Percentiles rank a stretch among this genome's conserved stretches.
phyloP scores from a whole-genome alignment of 1,140 invertebrate species.

The Orussus abietinus region DNA sequence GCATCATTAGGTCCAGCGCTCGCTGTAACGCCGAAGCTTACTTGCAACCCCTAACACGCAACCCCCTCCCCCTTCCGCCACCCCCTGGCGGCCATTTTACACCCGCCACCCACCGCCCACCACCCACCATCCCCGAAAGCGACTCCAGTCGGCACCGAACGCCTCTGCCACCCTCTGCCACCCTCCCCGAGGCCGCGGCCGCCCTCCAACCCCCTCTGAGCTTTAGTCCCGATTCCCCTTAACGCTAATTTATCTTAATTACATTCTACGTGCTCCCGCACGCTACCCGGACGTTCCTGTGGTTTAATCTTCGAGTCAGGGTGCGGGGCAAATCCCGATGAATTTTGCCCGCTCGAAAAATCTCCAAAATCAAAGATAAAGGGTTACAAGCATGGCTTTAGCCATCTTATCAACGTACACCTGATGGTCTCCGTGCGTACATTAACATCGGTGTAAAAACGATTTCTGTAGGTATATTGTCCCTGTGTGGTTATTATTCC shows the following conservation, averaged over 20 bases:
- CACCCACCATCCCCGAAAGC: not conserved
- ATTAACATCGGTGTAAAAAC: too few relatives aligned
- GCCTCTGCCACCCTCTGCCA: constrained; percentile 3
- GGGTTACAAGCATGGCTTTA: too few relatives aligned
- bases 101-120: constrained; percentile 8
- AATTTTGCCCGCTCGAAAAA: too few relatives aligned
- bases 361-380: too few relatives aligned
- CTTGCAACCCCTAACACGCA: constrained; percentile 11
- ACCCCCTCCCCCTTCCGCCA: constrained; percentile 8
- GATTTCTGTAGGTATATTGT: too few relatives aligned
- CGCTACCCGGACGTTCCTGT: constrained; percentile 20
- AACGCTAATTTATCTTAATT: constrained; percentile 53
- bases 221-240: constrained; percentile 42
- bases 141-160: constrained; percentile 1
- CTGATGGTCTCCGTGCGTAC: too few relatives aligned
- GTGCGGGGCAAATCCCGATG: too few relatives aligned
- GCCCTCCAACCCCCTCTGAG: constrained; percentile 27
- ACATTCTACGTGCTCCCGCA: constrained; percentile 47
- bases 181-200: constrained; percentile 11
- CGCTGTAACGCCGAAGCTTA: constrained; percentile 30
- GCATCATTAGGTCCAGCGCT: constrained; percentile 34
- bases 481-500: too few relatives aligned
- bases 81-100: constrained; percentile 10
- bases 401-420: too few relatives aligned
- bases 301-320: constrained; percentile 36